Conservation (phyloP, 1,140 invertebrate genomes). For the Mya arenaria region DNA sequence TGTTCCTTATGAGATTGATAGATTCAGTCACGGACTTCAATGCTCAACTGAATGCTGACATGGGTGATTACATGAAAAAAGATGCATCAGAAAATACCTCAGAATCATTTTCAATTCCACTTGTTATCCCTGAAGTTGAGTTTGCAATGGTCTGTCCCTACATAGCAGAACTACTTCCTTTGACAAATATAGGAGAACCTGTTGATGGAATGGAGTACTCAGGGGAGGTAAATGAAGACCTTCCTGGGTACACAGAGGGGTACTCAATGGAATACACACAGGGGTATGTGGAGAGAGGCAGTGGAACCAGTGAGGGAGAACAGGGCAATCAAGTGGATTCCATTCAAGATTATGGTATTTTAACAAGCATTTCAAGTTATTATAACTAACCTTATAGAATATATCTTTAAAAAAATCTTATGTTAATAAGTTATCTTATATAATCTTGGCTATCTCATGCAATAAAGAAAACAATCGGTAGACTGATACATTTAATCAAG, state of each 20-base stretch:
- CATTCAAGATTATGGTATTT: too few species aligned
- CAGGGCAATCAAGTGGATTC: too few species aligned
- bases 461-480: too few species aligned
- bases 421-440: too few species aligned
- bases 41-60: slow-evolving; percentile 87
- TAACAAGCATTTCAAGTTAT: too few species aligned
- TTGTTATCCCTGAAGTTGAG: slow-evolving; percentile 91
- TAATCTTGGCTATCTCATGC: too few species aligned
- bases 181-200: slow-evolving; percentile 12
- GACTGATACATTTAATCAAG: too few species aligned
- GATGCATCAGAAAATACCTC: slow-evolving; percentile 13
- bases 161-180: slow-evolving; percentile 65
- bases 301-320: slow-evolving; percentile 3
- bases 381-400: too few species aligned
- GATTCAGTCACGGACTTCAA: slow-evolving; percentile 89
- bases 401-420: too few species aligned
- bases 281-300: neutral
- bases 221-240: slow-evolving; percentile 2
- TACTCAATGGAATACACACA: neutral
- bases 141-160: slow-evolving; percentile 91
- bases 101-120: slow-evolving; percentile 83
- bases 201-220: neutral
- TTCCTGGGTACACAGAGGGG: slow-evolving; percentile 14
- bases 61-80: slow-evolving; percentile 84
- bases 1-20: slow-evolving; percentile 92